Conservation (phyloP, 2,888 invertebrate genomes). For the Synanthedon vespiformis region DNA sequence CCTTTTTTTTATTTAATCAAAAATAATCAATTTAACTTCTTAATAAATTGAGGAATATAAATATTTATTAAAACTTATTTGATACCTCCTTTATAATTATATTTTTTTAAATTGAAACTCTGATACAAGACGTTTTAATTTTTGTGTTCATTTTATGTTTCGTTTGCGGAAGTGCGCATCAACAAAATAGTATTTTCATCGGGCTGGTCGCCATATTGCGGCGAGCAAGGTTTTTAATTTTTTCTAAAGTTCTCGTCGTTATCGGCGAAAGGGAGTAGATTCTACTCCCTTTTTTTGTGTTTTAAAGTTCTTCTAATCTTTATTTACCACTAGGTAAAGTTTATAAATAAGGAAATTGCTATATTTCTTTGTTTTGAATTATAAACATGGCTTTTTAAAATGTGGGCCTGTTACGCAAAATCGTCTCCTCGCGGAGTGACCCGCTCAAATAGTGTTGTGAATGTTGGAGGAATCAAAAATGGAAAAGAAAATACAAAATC, state of each 20-base stretch:
- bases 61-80: too few species aligned
- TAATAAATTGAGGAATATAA: too few species aligned
- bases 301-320: conserved; percentile 29
- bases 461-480: conserved; percentile 74
- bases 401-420: conserved; percentile 78
- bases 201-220: conserved; percentile 78
- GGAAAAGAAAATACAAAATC: conserved; percentile 82
- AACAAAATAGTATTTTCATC: conserved; percentile 36
- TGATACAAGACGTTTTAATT: too few species aligned
- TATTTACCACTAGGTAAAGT: conserved; percentile 46
- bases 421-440: conserved; percentile 79
- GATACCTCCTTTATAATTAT: too few species aligned
- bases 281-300: conserved; percentile 69
- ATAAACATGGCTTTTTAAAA: conserved; percentile 87
- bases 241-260: conserved; percentile 70
- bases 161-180: conserved; percentile 54
- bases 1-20: too few species aligned
- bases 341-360: conserved; percentile 30
- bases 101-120: too few species aligned
- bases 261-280: conserved; percentile 75
- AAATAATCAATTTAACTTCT: too few species aligned
- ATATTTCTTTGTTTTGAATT: conserved; percentile 69
- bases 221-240: conserved; percentile 67
- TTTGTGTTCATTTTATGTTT: conserved; percentile 1
- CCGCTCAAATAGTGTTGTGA: conserved; percentile 67